These are phyloP conservation scores for Brenthis hecate DNA, from an alignment of 2,888 invertebrate genomes.

Conservation along the genomic window DNA sequence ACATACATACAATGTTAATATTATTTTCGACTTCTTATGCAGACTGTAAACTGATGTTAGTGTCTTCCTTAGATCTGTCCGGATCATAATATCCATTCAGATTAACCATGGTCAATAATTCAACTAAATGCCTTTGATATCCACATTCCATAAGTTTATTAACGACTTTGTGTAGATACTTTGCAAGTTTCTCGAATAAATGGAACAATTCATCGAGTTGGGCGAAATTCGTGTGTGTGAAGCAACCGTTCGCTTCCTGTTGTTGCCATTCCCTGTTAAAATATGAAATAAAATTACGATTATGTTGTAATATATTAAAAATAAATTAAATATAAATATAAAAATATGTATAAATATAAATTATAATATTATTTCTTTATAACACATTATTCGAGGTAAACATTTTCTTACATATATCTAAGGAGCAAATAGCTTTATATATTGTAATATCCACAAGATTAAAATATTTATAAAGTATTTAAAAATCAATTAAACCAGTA, in stretches of 20 bases:
- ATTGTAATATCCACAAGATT: too few relatives aligned
- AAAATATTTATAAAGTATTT: too few relatives aligned
- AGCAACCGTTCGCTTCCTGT: constrained; percentile 67
- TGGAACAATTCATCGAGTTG: constrained; percentile 83
- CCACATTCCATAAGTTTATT: constrained; percentile 85
- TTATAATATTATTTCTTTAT: too few relatives aligned
- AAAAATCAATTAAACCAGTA: too few relatives aligned
- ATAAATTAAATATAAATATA: constrained; percentile 1
- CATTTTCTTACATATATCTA: too few relatives aligned
- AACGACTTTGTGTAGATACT: constrained; percentile 84
- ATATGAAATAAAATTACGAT: constrained; percentile 1
- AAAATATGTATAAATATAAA: background rate
- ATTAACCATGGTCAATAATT: constrained; percentile 85
- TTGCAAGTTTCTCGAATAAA: constrained; percentile 82
- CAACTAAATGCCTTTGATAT: constrained; percentile 85
- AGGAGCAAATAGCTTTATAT: too few relatives aligned
- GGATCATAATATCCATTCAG: constrained; percentile 83
- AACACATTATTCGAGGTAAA: too few relatives aligned
- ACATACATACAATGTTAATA: too few relatives aligned
- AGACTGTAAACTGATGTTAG: constrained; percentile 51
- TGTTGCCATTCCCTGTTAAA: constrained; percentile 80
- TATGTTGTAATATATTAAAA: background rate
- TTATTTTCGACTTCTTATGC: too few relatives aligned
- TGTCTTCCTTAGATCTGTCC: constrained; percentile 59
- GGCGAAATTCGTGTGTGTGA: constrained; percentile 82